Base-by-base conservation (phyloP, 2,113 vertebrate species). In the Colaptes auratus region DNA sequence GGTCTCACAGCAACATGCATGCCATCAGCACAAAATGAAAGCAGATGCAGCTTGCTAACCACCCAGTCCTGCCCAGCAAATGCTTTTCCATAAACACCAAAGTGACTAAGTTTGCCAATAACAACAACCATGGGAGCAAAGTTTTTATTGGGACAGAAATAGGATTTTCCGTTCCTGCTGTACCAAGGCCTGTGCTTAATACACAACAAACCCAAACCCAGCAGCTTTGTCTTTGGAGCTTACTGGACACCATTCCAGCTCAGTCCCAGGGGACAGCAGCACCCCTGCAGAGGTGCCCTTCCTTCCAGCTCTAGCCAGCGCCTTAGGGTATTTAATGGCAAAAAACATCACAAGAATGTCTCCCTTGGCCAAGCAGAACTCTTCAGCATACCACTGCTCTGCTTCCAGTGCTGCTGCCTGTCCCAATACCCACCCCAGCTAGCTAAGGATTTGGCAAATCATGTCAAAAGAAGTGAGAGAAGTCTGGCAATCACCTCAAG, bases 131-230 rank as follows among this genome's bases (percentile, higher is more conserved):
- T 30, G 77, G 90, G 76, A 96, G 90, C 80, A 52, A 60, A 66
- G 79, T 28, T 95, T 94, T 88, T 88, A 65, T 46, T 86, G 93
- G 88, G 69, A 82, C 92, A 95, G 92, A 90, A 96, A 95, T 17
- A 95, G 92, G 93, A 95, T 92, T 96, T 97, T 95, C 94, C 94
- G 1, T 86, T 80, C 48, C 84, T 89, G 89, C 92, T 94, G 59
- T 15, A 76, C 48, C 83, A 77, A 95, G 58, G 79, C 52, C 95
- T 88, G 94, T 24, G 73, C 95, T 88, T 56, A 91, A 93, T 76
- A 88, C 95, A 94, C 90, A 94, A 56, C 89, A 90, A 75, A 70
- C 13, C 73, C 89, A 83, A 77, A 7, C 23, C 85, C 91, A 78
- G n/a, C 66, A 71, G 88, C 73, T 90, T 35, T 86, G 65, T 35